A percentile compares a stretch with the other conserved stretches of the same genome.
Evolutionary conservation across 2,113 vertebrate species (phyloP).

Genomic region (Lepus americanus): DNA sequence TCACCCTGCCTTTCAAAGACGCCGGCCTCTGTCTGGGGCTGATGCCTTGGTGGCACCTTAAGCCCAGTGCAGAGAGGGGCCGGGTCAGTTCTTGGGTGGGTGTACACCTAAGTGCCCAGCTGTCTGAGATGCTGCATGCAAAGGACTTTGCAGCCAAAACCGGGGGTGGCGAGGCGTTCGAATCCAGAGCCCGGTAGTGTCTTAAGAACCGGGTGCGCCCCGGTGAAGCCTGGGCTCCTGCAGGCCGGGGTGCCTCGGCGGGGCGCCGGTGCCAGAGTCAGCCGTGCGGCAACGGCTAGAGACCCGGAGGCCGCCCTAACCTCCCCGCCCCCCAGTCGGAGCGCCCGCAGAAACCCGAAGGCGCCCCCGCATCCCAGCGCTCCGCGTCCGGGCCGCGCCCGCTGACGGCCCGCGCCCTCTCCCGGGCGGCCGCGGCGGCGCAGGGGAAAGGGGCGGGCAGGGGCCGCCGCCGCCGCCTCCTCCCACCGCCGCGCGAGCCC

Average conservation of each 20-base stretch:
- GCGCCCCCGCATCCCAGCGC: background rate
- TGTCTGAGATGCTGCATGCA: background rate
- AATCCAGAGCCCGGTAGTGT: background rate
- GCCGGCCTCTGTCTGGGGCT: no score
- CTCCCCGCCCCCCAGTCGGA: background rate
- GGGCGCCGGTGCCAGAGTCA: background rate
- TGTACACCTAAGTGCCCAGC: background rate
- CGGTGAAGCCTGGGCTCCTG: background rate
- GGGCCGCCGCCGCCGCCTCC: conserved; percentile 60
- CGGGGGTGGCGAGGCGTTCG: background rate
- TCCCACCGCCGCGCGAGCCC: conserved; percentile 44
- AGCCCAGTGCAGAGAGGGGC: background rate
- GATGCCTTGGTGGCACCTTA: no score
- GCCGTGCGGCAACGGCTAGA: no score
- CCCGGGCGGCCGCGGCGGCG: conserved; percentile 42
- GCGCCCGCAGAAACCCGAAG: background rate
- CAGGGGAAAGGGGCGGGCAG: conserved; percentile 58
- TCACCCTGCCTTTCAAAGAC: no score
- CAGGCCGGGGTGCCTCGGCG: no score
- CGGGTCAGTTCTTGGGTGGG: conserved; percentile 4
- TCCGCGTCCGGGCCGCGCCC: background rate
- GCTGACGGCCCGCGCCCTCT: conserved; percentile 43
- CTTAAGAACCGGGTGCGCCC: background rate
- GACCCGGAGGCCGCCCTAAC: background rate
- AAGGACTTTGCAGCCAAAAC: conserved; percentile 7